Percentiles rank a stretch among this genome's conserved stretches.
Evolutionary conservation across 30 jellyfish, hydroid and myxozoan species (phyloP).

Genomic region (Catostylus mosaicus): DNA sequence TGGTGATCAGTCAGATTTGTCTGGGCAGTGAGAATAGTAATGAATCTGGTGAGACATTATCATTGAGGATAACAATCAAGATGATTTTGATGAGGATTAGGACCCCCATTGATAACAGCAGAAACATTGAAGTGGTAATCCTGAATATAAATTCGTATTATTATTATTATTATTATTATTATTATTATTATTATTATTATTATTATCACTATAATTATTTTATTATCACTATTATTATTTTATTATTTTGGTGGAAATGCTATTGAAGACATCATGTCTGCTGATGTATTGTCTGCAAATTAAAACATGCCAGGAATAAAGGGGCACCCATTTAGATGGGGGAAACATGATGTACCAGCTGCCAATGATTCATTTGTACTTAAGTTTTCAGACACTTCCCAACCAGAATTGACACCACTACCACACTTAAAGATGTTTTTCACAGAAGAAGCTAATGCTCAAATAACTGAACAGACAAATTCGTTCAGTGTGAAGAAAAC

Average conservation of each 20-base stretch:
- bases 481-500: conserved; percentile 39
- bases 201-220: too few species aligned
- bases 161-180: too few species aligned
- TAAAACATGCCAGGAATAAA: background rate
- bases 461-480: conserved; percentile 32
- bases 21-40: background rate
- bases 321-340: background rate
- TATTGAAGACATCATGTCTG: background rate
- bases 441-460: background rate
- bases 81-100: background rate
- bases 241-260: too few species aligned
- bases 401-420: background rate
- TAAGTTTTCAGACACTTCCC: background rate
- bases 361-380: background rate
- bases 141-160: too few species aligned
- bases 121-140: too few species aligned
- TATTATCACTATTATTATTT: too few species aligned
- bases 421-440: background rate
- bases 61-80: background rate
- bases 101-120: too few species aligned
- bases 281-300: background rate
- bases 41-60: background rate
- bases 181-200: too few species aligned
- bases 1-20: background rate
- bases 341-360: background rate